Percentiles rank a stretch among this genome's conserved stretches.
These are phyloP conservation scores for Poeciliopsis presidionis DNA, from an alignment of 2,797 vertebrate species.

Conservation along the genomic window DNA sequence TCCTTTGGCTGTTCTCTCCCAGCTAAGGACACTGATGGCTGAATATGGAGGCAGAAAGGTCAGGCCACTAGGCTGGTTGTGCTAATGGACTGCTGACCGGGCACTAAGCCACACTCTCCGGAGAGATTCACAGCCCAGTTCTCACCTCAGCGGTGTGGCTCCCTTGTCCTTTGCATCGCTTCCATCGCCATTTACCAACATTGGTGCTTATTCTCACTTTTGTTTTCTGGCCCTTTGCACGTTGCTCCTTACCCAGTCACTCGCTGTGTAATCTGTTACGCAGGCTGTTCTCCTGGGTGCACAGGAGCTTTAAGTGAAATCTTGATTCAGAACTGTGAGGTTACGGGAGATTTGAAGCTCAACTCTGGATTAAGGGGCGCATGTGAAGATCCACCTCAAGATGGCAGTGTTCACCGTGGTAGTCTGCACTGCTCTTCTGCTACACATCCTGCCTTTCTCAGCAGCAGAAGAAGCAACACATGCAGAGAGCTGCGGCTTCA, in stretches of 20 bases:
- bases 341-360: constrained; percentile 23
- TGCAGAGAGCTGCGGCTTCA: constrained; percentile 48
- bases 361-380: constrained; percentile 28
- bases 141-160: constrained; percentile 53
- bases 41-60: constrained; percentile 67
- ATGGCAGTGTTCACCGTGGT: constrained; percentile 92
- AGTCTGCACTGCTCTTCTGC: constrained; percentile 43
- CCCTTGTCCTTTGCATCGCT: constrained; percentile 40
- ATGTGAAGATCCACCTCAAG: constrained; percentile 82
- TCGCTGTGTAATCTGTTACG: constrained; percentile 14
- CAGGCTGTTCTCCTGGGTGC: background rate
- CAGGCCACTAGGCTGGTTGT: constrained; percentile 66
- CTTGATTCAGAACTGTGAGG: constrained; percentile 17
- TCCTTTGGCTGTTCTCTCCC: constrained; percentile 55
- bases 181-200: constrained; percentile 20
- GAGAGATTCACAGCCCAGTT: constrained; percentile 63
- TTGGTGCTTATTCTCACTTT: constrained; percentile 27
- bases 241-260: background rate
- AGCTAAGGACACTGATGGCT: constrained; percentile 63
- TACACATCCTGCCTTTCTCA: constrained; percentile 52
- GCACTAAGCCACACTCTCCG: constrained; percentile 61
- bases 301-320: background rate
- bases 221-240: constrained; percentile 24
- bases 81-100: constrained; percentile 76
- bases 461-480: constrained; percentile 34